A percentile compares a stretch with the other conserved stretches of the same genome.
These are phyloP conservation scores for Cybosia mesomella DNA, from an alignment of 2,888 invertebrate genomes.

Conservation along the genomic window DNA sequence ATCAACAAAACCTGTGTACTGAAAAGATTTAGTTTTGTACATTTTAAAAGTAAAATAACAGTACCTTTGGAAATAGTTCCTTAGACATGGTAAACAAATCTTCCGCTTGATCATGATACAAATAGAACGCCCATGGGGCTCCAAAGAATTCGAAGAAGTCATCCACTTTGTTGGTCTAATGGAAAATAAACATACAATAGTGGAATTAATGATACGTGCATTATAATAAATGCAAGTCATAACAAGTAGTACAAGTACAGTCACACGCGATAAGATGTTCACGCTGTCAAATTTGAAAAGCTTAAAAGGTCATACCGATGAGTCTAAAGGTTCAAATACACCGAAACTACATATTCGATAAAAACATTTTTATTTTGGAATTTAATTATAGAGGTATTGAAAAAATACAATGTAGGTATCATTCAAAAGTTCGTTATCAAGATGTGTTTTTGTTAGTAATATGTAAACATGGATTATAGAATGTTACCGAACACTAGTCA, in stretches of 20 bases:
- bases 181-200: conserved; percentile 37
- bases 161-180: conserved; percentile 83
- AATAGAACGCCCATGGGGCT: conserved; percentile 88
- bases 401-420: no score
- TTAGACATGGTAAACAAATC: conserved; percentile 79
- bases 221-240: conserved; percentile 18
- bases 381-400: no score
- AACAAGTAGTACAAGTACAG: conserved; percentile 6
- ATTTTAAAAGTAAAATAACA: conserved; percentile 1
- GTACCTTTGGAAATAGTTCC: conserved; percentile 76
- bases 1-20: conserved; percentile 1
- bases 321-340: no score
- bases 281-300: not conserved
- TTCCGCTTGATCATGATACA: conserved; percentile 88
- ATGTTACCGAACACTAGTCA: no score
- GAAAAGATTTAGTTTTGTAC: not conserved
- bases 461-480: no score
- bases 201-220: conserved; percentile 12
- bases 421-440: no score
- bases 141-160: conserved; percentile 90
- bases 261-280: not conserved
- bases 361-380: no score
- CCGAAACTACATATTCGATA: no score
- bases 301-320: no score
- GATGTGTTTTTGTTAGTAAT: no score